Conservation (phyloP, 2,888 invertebrate genomes). For the Synergus japonicus region DNA sequence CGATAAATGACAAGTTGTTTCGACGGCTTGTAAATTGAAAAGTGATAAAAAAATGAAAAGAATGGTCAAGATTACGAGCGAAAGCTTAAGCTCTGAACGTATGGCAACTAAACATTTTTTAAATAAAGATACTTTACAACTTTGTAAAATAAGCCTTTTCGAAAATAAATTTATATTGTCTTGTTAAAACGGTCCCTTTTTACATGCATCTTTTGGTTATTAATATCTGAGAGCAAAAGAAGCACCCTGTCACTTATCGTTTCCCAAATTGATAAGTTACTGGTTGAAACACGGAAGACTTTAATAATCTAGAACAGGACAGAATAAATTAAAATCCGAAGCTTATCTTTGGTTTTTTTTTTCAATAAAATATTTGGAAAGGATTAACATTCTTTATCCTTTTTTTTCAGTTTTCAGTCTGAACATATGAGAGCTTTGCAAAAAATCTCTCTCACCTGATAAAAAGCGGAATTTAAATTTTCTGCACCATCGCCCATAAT, state of each 20-base stretch:
- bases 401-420: neutral
- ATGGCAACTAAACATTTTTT: too few relatives aligned
- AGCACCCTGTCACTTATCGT: too few relatives aligned
- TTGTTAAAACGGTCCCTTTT: too few relatives aligned
- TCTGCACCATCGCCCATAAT: neutral
- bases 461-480: conserved; percentile 21
- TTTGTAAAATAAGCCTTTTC: too few relatives aligned
- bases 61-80: neutral
- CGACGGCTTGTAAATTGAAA: neutral
- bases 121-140: too few relatives aligned
- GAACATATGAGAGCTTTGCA: neutral
- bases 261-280: neutral
- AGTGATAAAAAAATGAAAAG: neutral
- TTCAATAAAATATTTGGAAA: neutral
- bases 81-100: neutral
- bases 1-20: neutral
- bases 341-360: neutral
- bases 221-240: neutral
- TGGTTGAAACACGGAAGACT: neutral
- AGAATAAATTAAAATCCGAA: neutral
- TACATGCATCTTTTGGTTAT: too few relatives aligned
- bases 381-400: neutral
- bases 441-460: conserved; percentile 6
- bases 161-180: too few relatives aligned
- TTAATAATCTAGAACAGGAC: neutral